These are phyloP conservation scores for Calliphora vomitoria DNA, from an alignment of 2,888 invertebrate genomes.

Conservation along the genomic window DNA sequence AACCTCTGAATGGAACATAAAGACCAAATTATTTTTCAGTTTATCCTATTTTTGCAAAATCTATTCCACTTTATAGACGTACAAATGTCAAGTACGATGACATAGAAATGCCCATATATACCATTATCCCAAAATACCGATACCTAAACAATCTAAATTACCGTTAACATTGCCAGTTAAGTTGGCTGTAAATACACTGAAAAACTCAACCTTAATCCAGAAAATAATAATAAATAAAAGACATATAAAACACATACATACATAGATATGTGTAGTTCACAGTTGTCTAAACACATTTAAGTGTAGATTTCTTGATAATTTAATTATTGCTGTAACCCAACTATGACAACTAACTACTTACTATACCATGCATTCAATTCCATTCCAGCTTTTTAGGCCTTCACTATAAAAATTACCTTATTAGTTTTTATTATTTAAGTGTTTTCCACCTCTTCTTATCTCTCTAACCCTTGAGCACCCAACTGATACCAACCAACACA, in stretches of 20 bases:
- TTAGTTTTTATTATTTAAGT: not conserved
- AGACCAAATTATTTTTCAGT: too few species aligned
- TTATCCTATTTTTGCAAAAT: too few species aligned
- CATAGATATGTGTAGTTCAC: too few species aligned
- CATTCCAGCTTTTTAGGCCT: too few species aligned
- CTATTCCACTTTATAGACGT: too few species aligned
- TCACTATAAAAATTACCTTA: not conserved
- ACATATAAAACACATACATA: not conserved
- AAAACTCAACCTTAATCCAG: not conserved
- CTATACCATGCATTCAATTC: not conserved
- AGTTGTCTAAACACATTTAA: not conserved
- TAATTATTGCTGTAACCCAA: constrained; percentile 6
- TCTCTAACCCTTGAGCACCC: not conserved
- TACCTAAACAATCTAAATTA: too few species aligned
- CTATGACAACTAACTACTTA: not conserved
- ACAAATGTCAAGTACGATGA: too few species aligned
- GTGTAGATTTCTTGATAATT: constrained; percentile 41
- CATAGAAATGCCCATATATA: too few species aligned
- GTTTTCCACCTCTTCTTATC: not conserved
- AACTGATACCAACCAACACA: not conserved
- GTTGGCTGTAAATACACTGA: not conserved
- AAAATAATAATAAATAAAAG: not conserved
- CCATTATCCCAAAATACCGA: too few species aligned
- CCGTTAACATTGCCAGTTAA: too few species aligned
- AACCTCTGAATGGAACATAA: too few species aligned